phyloP scores from a whole-genome alignment of 2,113 vertebrate species.

The Rutilus rutilus region DNA sequence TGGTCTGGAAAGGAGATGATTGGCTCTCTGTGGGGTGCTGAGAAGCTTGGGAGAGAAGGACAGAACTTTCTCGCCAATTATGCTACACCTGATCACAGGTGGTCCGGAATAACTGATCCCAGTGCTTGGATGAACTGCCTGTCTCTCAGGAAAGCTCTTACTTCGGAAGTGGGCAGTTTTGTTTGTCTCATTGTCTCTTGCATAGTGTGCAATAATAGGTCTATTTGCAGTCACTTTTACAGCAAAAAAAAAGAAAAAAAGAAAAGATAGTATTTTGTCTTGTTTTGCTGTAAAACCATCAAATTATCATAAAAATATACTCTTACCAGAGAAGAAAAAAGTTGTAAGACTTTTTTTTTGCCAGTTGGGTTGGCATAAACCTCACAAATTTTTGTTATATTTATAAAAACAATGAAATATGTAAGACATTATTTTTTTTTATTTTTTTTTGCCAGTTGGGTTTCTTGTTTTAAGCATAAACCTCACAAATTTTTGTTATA shows the following conservation, averaged over 20 bases:
- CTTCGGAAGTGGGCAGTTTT: not conserved
- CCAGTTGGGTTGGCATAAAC: not conserved
- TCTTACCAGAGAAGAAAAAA: not conserved
- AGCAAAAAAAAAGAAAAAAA: not conserved
- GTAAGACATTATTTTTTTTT: no score
- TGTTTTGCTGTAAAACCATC: not conserved
- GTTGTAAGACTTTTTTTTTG: not conserved
- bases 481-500: not conserved
- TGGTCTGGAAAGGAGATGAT: constrained; percentile 33
- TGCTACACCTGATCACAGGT: constrained; percentile 13
- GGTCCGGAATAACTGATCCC: constrained; percentile 1
- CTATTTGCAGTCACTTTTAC: not conserved
- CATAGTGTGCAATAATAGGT: not conserved
- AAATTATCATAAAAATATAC: not conserved
- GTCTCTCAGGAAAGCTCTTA: not conserved
- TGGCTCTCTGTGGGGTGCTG: constrained; percentile 15
- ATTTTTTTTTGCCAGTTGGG: not conserved
- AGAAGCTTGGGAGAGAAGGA: not conserved
- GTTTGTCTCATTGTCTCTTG: not conserved
- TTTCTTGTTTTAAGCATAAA: not conserved
- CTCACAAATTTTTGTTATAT: not conserved
- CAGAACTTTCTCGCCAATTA: constrained; percentile 32
- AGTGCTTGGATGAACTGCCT: not conserved
- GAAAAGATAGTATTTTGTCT: not conserved
- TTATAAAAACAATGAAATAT: not conserved